Evolutionary conservation across 2,113 vertebrate genomes (phyloP).

Genomic region (Stictonetta naevosa): DNA sequence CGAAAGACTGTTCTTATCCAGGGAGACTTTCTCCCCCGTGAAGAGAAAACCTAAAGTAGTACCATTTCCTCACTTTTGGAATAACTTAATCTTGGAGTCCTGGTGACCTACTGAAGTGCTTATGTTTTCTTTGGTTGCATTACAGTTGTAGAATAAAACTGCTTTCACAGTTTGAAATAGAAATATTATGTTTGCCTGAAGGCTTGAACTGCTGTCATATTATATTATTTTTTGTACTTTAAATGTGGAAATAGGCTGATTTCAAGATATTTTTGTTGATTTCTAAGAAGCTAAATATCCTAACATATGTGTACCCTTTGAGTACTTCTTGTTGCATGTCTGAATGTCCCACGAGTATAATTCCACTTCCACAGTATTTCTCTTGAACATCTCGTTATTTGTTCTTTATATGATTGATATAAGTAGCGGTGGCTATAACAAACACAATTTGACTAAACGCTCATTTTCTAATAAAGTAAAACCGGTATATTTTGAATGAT

Average conservation of each 20-base stretch:
- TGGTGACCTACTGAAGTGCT: not conserved
- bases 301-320: not conserved
- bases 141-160: not conserved
- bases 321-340: not conserved
- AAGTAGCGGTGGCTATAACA: not conserved
- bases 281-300: not conserved
- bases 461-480: not conserved
- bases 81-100: not conserved
- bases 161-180: not conserved
- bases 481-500: not conserved
- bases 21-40: not conserved
- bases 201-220: not conserved
- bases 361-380: not conserved
- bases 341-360: not conserved
- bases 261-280: not conserved
- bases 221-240: not conserved
- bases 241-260: not conserved
- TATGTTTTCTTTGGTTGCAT: not conserved
- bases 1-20: not conserved
- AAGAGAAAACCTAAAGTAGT: not conserved
- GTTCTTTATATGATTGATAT: not conserved
- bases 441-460: not conserved
- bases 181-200: not conserved
- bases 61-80: not conserved
- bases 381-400: not conserved